A percentile compares a stretch with the other conserved stretches of the same genome.
phyloP scores from a whole-genome alignment of 2,888 invertebrate species.

The Eretmocerus hayati region DNA sequence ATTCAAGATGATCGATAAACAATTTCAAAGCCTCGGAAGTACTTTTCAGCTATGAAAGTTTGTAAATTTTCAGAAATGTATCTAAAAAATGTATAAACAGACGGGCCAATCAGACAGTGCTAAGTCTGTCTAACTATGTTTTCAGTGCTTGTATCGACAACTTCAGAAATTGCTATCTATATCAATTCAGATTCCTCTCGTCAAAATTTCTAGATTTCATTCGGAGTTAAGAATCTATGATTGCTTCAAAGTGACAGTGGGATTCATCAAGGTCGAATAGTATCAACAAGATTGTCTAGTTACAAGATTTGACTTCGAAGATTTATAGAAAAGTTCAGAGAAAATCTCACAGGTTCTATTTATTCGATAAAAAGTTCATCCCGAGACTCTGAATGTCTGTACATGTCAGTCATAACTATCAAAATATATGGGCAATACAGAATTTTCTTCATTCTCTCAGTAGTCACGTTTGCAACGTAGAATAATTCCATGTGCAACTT shows the following conservation, averaged over 20 bases:
- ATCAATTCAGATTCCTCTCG: too few species aligned
- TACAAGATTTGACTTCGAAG: not conserved
- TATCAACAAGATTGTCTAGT: slow-evolving; percentile 6
- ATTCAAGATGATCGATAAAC: too few species aligned
- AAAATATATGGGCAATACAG: not conserved
- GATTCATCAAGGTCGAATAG: not conserved
- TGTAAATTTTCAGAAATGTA: slow-evolving; percentile 23
- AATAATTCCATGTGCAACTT: slow-evolving; percentile 13
- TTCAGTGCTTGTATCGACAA: too few species aligned
- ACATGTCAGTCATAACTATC: slow-evolving; percentile 2
- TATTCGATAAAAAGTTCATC: slow-evolving; percentile 14
- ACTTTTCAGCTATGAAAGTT: slow-evolving; percentile 19
- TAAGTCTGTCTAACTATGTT: too few species aligned
- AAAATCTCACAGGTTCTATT: slow-evolving; percentile 2
- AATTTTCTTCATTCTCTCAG: too few species aligned
- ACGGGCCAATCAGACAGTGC: too few species aligned
- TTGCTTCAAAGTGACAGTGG: not conserved
- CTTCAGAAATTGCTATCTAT: too few species aligned
- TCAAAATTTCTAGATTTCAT: too few species aligned
- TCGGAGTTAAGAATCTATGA: not conserved
- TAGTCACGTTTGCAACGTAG: not conserved
- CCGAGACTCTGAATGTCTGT: slow-evolving; percentile 20
- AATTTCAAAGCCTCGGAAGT: slow-evolving; percentile 24
- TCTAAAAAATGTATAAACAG: slow-evolving; percentile 22
- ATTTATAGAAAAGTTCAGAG: slow-evolving; percentile 10